Evolutionary conservation across 2,797 vertebrate genomes (phyloP), one percentile per base, ranked within the genome.

Genomic region (Sandelia bainsii): DNA sequence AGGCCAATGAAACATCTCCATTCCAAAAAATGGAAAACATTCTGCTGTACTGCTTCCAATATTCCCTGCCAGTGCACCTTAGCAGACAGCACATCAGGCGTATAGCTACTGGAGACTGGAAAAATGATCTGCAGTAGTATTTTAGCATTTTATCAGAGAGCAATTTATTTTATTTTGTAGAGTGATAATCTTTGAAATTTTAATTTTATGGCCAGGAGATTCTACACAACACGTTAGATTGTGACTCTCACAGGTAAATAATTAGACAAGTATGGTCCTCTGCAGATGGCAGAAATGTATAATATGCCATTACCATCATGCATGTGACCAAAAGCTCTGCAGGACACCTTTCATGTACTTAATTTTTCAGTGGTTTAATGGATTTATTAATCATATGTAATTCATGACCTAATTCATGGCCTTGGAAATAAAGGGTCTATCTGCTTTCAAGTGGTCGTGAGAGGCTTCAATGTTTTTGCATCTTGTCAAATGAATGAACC

Each of bases 381-480:
- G 16, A 60, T 73, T 57, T 68, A 29, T 69, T 76, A 72, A 68
- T 79, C 58, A 19, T 16, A 8, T 32, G 29, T 32, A 32, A 32
- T 32, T 25, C n/a, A n/a, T n/a, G n/a, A n/a, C n/a, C n/a, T n/a
- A n/a, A n/a, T 9, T 37, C 37, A 3, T 42, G 12, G 14, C 14
- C 12, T 16, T 42, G 39, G 39, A 40, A 40, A 10, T 10, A 40
- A 12, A 40, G 11, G 39, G 12, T 40, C 13, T 13, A 40, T 12
- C 2, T 40, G 39, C 11, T 4, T 40, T 40, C 4, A 40, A 40
- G 12, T 40, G 11, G 39, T 40, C 13, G 27, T 40, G 39, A 40
- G 39, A 40, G 4, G 11, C 39, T 40, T 40, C 37, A 39, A 12
- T 9, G 11, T 39, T 40, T 40, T 40, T 1, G 11, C 10, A 40